Conservation (phyloP, 2,113 vertebrate species). For the Peucedramus taeniatus region DNA sequence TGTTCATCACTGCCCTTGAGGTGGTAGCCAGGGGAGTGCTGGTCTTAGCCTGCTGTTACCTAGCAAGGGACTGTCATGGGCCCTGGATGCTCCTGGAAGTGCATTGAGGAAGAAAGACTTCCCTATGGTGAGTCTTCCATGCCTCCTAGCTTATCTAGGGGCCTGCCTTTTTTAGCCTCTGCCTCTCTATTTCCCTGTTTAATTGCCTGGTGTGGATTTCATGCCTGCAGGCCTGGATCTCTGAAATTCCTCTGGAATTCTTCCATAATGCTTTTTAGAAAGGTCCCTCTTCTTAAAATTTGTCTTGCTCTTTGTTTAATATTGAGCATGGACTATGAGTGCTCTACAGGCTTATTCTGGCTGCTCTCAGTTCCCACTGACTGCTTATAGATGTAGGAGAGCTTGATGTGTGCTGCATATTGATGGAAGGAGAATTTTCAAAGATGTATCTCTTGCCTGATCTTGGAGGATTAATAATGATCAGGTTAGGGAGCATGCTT, state of each 20-base stretch:
- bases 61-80: neutral
- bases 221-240: neutral
- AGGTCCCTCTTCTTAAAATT: fast-evolving
- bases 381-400: neutral
- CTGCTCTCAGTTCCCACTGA: neutral
- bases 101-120: fast-evolving
- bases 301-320: neutral
- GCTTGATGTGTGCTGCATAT: neutral
- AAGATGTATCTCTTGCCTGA: neutral
- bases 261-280: neutral
- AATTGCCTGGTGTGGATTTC: neutral
- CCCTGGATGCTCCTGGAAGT: neutral
- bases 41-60: neutral
- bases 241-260: neutral
- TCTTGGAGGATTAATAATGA: neutral
- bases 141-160: neutral
- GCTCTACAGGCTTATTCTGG: neutral
- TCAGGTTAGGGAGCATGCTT: neutral
- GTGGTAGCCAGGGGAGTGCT: fast-evolving
- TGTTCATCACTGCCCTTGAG: fast-evolving
- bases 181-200: neutral
- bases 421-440: neutral
- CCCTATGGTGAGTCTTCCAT: neutral
- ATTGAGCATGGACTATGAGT: fast-evolving
- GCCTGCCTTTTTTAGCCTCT: neutral